A percentile compares a stretch with the other conserved stretches of the same genome.
Conservation (phyloP, 1,140 invertebrate species). For the Melitaea cinxia region DNA sequence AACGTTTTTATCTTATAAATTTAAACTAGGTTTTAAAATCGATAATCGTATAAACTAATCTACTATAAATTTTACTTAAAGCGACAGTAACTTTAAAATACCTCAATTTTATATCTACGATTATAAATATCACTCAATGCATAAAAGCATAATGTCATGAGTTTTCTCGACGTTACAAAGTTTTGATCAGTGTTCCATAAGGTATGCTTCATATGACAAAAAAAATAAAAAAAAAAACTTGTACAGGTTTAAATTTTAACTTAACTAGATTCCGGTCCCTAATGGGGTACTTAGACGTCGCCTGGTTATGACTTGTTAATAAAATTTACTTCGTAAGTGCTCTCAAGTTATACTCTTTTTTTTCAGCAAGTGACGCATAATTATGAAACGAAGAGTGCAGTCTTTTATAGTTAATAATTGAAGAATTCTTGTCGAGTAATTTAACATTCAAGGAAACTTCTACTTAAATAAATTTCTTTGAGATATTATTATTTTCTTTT, state of each 20-base stretch:
- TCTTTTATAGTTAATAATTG: neutral
- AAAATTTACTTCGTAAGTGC: slow-evolving; percentile 17
- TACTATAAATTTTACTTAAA: too few relatives aligned
- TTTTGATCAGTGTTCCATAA: neutral
- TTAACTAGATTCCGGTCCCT: slow-evolving; percentile 6
- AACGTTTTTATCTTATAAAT: too few relatives aligned
- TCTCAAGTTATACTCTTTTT: slow-evolving; percentile 10
- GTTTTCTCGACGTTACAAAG: too few relatives aligned
- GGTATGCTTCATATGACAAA: neutral
- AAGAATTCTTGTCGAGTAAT: neutral
- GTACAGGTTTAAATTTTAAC: slow-evolving; percentile 10
- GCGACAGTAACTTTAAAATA: too few relatives aligned
- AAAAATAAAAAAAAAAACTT: neutral
- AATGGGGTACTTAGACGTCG: slow-evolving; percentile 7
- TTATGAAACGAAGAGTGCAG: slow-evolving; percentile 1
- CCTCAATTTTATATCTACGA: too few relatives aligned
- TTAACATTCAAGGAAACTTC: neutral
- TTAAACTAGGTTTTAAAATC: too few relatives aligned
- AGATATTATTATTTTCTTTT: neutral
- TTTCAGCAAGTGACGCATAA: slow-evolving; percentile 13
- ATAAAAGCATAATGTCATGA: too few relatives aligned
- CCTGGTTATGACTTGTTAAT: slow-evolving; percentile 20
- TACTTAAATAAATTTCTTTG: too few relatives aligned
- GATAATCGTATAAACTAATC: too few relatives aligned
- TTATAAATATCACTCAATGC: too few relatives aligned